Percentiles rank a stretch among this genome's conserved stretches.
phyloP scores from a whole-genome alignment of 2,797 vertebrate species.

The Acropternis orthonyx region DNA sequence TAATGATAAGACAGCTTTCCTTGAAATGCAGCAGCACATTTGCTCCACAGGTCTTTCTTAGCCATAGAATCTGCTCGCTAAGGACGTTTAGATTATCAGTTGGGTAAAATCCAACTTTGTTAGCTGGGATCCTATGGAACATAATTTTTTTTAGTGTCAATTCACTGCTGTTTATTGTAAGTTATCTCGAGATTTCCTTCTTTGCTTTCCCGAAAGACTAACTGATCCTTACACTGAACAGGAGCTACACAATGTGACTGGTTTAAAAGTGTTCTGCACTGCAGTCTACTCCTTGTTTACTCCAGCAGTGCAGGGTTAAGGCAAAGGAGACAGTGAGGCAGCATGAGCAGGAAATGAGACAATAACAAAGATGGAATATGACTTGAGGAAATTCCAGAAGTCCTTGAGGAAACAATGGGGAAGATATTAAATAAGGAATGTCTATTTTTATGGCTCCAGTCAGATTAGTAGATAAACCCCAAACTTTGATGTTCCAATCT shows the following conservation, averaged over 20 bases:
- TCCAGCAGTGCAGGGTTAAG: not conserved
- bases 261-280: not conserved
- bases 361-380: not conserved
- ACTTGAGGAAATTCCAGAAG: slow-evolving; percentile 12
- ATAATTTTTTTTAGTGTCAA: accelerated
- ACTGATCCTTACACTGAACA: not conserved
- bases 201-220: not conserved
- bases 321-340: not conserved
- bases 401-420: not conserved
- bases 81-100: not conserved
- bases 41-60: not conserved
- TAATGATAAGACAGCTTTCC: not conserved
- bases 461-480: not conserved
- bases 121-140: not conserved
- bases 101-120: not conserved
- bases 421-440: not conserved
- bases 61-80: not conserved
- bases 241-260: not conserved
- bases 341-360: not conserved
- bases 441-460: not conserved
- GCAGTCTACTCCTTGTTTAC: not conserved
- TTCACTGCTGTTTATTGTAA: not conserved
- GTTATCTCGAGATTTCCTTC: not conserved
- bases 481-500: not conserved
- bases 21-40: not conserved